Evolutionary conservation across 2,113 vertebrate genomes (phyloP).

Genomic region (Pangasianodon gigas): DNA sequence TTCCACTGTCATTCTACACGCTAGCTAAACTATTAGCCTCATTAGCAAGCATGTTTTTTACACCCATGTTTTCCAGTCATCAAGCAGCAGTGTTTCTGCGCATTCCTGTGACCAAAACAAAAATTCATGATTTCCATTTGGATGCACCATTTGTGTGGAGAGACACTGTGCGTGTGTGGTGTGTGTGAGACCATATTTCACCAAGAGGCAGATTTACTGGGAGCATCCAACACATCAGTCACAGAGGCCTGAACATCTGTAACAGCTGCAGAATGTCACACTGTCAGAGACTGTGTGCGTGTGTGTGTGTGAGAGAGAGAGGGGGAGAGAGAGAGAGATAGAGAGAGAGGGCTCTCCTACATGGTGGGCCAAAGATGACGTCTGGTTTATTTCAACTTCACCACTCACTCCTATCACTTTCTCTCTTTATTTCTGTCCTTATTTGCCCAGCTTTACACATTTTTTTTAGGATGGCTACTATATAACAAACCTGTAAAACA

Average conservation of each 20-base stretch:
- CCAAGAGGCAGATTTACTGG: conserved; percentile 38
- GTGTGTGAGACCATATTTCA: conserved; percentile 46
- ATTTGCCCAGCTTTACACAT: not conserved
- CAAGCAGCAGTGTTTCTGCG: not conserved
- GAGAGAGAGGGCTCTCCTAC: conserved; percentile 51
- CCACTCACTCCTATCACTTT: not conserved
- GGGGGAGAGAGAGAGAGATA: conserved; percentile 60
- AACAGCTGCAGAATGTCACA: conserved; percentile 46
- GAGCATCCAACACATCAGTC: conserved; percentile 40
- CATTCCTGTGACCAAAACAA: not conserved
- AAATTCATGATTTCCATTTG: not conserved
- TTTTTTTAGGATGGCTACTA: not conserved
- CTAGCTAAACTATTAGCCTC: not conserved
- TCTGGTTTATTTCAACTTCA: conserved; percentile 72
- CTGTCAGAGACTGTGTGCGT: conserved; percentile 11
- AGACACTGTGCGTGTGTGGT: not conserved
- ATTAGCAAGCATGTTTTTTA: not conserved
- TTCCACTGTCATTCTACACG: not conserved
- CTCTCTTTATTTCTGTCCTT: not conserved
- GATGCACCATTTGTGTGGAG: not conserved
- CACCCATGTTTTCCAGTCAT: not conserved
- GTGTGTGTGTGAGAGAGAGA: conserved; percentile 43
- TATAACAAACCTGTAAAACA: not conserved
- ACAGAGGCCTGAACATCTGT: conserved; percentile 39
- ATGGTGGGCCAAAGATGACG: conserved; percentile 33